Conservation (phyloP, 2,888 invertebrate species). For the Trachelus troglodyta region DNA sequence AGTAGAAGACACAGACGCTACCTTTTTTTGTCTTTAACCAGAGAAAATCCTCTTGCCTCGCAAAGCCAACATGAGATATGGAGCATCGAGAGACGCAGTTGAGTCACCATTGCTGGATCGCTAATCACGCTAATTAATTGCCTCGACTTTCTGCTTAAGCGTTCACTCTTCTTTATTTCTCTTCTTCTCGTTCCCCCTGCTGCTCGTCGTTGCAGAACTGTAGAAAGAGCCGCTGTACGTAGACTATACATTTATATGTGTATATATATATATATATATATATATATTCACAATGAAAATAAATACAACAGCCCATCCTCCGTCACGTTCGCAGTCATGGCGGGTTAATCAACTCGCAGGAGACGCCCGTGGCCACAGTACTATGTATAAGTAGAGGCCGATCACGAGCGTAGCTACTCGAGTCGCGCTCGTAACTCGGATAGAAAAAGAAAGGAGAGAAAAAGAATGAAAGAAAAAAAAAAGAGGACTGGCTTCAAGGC, state of each 20-base stretch:
- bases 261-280: not conserved
- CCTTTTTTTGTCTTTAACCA: not conserved
- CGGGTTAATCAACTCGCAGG: not conserved
- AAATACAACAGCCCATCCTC: not conserved
- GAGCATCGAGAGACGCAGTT: not conserved
- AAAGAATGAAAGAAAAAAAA: not conserved
- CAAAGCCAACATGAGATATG: not conserved
- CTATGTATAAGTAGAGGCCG: not conserved
- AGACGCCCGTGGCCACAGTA: not conserved
- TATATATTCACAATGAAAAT: not conserved
- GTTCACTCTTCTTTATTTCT: slow-evolving; percentile 22
- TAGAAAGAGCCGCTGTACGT: not conserved
- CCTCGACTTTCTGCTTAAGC: slow-evolving; percentile 12
- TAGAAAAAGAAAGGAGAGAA: slow-evolving; percentile 4
- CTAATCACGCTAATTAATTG: not conserved
- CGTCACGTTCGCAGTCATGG: not conserved
- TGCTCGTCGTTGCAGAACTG: not conserved
- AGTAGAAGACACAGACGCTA: not conserved
- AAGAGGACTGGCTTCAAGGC: slow-evolving; percentile 17
- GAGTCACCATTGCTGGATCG: not conserved
- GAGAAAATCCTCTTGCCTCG: not conserved
- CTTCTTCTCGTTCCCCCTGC: not conserved
- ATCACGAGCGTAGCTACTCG: slow-evolving; percentile 1
- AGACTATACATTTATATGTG: not conserved
- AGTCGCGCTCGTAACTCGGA: not conserved